Base-by-base conservation (phyloP, 2,888 invertebrate species). In the Xylophagus ater region DNA sequence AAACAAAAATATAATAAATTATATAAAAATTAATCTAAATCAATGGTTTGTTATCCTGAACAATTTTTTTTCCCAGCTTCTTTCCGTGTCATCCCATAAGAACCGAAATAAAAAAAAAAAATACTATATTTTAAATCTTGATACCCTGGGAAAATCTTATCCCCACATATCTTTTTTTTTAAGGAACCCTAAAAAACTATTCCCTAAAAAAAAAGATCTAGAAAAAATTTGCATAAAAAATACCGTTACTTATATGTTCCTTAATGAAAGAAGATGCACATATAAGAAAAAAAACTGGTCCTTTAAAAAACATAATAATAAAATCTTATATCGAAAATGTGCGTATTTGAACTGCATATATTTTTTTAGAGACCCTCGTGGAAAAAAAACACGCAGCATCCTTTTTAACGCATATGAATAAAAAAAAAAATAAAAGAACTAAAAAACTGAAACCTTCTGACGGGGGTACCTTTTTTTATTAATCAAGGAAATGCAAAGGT, bases 171-270 rank as follows among this genome's bases (percentile, higher is more conserved):
- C 30, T 40, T 30, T 42, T 39, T 40, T 37, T 34, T n/a, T n/a
- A n/a, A n/a, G n/a, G n/a, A n/a, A n/a, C n/a, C n/a, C n/a, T n/a
- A 21, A 21, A 37, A 29, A 29, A 36, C 18, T 29, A 18, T 29
- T 29, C 29, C 23, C 36, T 29, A 14, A 29, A 12, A 29, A 29
- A 21, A 18, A 28, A 31, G 25, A 20, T 25, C 6, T 24, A 42
- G 42, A 41, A 42, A 44, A 37, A 25, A 47, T 47, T 47, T 45
- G 45, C 47, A 47, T 47, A 45, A 45, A 47, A 47, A 47, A 45
- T 45, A 43, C 47, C 47, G 47, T 47, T 47, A 47, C 45, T 31
- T 31, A 18, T 4, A 25, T 12, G 4, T 23, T 21, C 21, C 21
- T 18, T 33, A 10, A 21, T 21, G n/a, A n/a, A n/a, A n/a, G n/a